Evolutionary conservation across 1,140 invertebrate species (phyloP), one percentile per base, ranked within the genome.

Genomic region (Zelostemma sp.): DNA sequence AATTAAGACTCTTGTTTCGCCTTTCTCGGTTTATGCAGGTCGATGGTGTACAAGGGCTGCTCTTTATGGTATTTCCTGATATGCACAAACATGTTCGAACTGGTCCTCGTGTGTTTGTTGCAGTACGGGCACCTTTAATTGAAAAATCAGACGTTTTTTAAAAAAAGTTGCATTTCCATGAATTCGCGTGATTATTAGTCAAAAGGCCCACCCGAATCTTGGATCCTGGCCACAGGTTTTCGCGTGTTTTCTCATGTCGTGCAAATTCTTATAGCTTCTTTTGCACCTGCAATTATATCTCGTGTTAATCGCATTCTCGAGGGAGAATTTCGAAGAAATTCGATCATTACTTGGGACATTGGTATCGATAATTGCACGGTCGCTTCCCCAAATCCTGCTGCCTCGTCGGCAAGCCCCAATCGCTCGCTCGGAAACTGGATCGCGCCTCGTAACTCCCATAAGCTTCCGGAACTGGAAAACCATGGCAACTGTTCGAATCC

Each of bases 191-290:
- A n/a, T n/a, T n/a, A n/a, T n/a, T n/a, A n/a, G n/a, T n/a, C n/a
- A n/a, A n/a, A n/a, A n/a, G n/a, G n/a, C n/a, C n/a, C n/a, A n/a
- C 71, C 90, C 89, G 76, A 92, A 93, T 70, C 92, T 89, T 0
- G 92, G 91, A 75, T 92, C 91, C 81, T 92, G 91, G 68, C 91
- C 92, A 80, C 93, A 94, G 79, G 93, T 91, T 79, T 93, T 92
- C 81, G 92, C 90, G 78, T 94, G 92, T 31, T 76, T 81, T 46
- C 76, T 80, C 58, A 87, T 79, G 50, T 85, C 84, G 6, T 79
- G 78, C 14, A 81, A 66, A 16, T 81, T 76, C 1, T 80, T 82
- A 68, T 87, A 88, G 15, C 75, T 80, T 38, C 84, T 82, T 35
- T 77, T 74, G 68, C 86, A 87, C 21, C 21, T 25, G 21, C 21